Evolutionary conservation across 2,113 vertebrate genomes (phyloP).

Genomic region (Macroglossus sobrinus): DNA sequence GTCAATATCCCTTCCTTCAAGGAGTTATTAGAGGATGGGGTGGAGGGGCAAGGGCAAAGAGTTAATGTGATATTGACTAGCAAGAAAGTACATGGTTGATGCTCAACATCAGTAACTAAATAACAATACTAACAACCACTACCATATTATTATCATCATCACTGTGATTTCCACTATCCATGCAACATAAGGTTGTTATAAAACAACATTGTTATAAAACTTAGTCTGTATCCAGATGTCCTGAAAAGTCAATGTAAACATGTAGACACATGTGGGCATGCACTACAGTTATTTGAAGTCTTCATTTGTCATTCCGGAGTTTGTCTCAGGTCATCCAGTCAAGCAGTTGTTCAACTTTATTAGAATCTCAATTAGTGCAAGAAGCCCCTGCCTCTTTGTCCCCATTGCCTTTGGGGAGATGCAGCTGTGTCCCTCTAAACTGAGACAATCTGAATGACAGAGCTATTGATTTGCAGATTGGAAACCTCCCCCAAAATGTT

Average conservation of each 20-base stretch:
- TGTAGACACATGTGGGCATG: neutral
- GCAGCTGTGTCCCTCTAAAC: neutral
- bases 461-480: neutral
- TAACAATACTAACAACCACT: no score
- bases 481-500: neutral
- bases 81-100: no score
- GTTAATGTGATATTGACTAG: no score
- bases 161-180: no score
- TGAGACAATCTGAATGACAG: neutral
- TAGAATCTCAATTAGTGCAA: neutral
- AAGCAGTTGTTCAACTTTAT: neutral
- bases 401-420: neutral
- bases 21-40: no score
- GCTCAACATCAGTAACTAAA: no score
- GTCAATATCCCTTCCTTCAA: no score
- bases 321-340: neutral
- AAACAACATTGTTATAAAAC: neutral
- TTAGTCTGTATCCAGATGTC: neutral
- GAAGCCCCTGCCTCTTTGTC: neutral
- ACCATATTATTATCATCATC: no score
- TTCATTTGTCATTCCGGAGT: neutral
- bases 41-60: no score
- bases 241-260: neutral
- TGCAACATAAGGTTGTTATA: no score
- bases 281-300: neutral